Base-by-base conservation (phyloP, 37 sponge, comb jelly and placozoan species). In the Petrosia ficiformis region DNA sequence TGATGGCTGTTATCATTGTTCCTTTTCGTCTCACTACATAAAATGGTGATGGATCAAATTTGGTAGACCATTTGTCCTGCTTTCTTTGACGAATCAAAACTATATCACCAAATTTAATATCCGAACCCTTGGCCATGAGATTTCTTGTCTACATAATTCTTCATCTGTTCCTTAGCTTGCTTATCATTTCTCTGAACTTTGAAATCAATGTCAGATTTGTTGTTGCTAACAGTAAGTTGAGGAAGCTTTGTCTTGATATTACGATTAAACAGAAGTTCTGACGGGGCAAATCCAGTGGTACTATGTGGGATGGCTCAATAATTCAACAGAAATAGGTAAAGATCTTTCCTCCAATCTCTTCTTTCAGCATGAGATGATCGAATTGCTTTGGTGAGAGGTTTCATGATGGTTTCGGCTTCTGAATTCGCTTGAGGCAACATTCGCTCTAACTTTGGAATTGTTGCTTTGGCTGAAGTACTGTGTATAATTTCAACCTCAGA, bases 361-460 rank as follows among this genome's bases (percentile, higher is more conserved):
- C 63, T 38, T 75, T 82, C 76, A 2, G 70, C 44, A 3, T 69
- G 59, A 6, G 83, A 68, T 31, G 59, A 32, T 21, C 70, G 70
- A 39, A 82, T 57, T 19, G 76, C 63, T 39, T 82, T 82, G 21
- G 76, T 82, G 1, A 82, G 59, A 6, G 74, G 74, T 36, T 82
- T 82, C 82, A 82, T 82, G 42, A 82, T 74, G 35, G 66, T 82
- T 44, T 82, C 83, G n/a, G 70, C n/a, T n/a, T n/a, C n/a, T n/a
- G n/a, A n/a, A n/a, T n/a, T n/a, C n/a, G n/a, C n/a, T n/a, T n/a
- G n/a, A n/a, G n/a, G n/a, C n/a, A n/a, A n/a, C n/a, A n/a, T n/a
- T 1, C 65, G 72, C 2, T 73, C 82, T 2, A 82, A 25, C 44
- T 84, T 70, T 41, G 65, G 29, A 22, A 77, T 84, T 59, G 77